Evolutionary conservation across 1,140 invertebrate species (phyloP), one percentile per base, ranked within the genome.

Genomic region (Listronotus bonariensis): DNA sequence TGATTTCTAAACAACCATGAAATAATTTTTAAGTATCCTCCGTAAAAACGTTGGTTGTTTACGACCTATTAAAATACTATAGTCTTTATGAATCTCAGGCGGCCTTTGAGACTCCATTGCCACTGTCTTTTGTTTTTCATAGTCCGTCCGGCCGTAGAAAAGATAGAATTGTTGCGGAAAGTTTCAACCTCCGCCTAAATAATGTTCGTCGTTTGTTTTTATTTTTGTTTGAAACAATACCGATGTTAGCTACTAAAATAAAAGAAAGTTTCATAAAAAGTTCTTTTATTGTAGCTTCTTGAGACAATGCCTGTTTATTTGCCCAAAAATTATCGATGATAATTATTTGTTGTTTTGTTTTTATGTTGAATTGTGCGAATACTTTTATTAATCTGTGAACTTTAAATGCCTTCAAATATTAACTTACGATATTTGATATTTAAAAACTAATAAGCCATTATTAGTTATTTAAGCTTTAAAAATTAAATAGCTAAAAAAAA

Each of bases 221-320:
- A 55, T 41, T 55, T 55, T 55, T 55, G 36, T 26, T 41, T 14
- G 41, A 55, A 38, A 55, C 53, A 55, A 55, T 42, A 31, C 26
- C 26, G 20, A 26, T 26, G 20, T 26, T 26, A 26, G 6, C 51
- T 3, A 36, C 26, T 34, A 32, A 34, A n/a, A 14, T 26, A 18
- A 53, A 55, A 40, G 53, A 55, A 55, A 55, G n/a, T 55, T 55
- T 55, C 40, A 55, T 55, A 55, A 55, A 55, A 17, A 55, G 36
- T 18, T 26, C 38, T 55, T 55, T 55, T 55, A 55, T 55, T 41
- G 20, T 20, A 7, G n/a, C n/a, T 52, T 8, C 46, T 59, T 46
- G 56, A 46, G 46, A 59, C 41, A 59, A 48, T 49, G 43, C 42
- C 18, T 38, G 31, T 41, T 53, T 53, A 53, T 53, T 26, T 26